A percentile compares a stretch with the other conserved stretches of the same genome.
Conservation (phyloP, 37 sponge, comb jelly and placozoan genomes). For the Agelas oroides region DNA sequence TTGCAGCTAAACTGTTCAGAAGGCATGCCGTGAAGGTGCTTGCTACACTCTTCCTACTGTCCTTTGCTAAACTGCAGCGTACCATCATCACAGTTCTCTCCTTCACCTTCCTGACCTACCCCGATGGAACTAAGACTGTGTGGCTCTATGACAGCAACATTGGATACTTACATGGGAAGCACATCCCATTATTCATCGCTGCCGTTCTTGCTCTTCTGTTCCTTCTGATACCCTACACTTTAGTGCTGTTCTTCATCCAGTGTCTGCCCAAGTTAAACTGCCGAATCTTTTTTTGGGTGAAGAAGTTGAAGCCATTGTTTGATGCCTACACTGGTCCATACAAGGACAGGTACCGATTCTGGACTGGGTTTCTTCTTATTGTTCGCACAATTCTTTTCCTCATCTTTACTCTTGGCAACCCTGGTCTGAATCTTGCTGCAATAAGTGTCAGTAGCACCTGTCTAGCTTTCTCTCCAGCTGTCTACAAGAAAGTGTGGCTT, state of each 20-base stretch:
- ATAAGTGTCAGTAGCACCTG: too few relatives aligned
- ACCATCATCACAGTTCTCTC: constrained; percentile 3
- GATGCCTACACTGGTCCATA: constrained; percentile 24
- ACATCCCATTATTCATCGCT: background rate
- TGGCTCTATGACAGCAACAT: constrained; percentile 29
- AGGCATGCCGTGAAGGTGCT: constrained; percentile 24
- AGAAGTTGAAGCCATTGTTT: constrained; percentile 8
- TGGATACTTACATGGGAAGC: background rate
- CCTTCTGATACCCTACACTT: constrained; percentile 17
- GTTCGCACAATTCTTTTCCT: too few relatives aligned
- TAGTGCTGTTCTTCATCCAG: constrained; percentile 8
- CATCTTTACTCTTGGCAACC: too few relatives aligned
- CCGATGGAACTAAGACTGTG: background rate
- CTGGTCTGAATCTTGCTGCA: too few relatives aligned
- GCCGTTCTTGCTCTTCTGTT: background rate
- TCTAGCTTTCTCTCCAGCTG: too few relatives aligned
- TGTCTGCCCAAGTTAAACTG: too few relatives aligned
- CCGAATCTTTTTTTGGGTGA: background rate
- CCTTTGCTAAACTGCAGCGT: constrained; percentile 27
- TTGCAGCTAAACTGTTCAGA: constrained; percentile 7
- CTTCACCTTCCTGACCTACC: background rate
- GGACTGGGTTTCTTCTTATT: constrained; percentile 17
- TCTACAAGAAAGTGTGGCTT: too few relatives aligned
- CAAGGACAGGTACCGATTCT: constrained; percentile 1
- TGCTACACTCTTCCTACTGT: constrained; percentile 34